These are phyloP conservation scores for Burhinus oedicnemus DNA, from an alignment of 2,113 vertebrate genomes.

Conservation along the genomic window DNA sequence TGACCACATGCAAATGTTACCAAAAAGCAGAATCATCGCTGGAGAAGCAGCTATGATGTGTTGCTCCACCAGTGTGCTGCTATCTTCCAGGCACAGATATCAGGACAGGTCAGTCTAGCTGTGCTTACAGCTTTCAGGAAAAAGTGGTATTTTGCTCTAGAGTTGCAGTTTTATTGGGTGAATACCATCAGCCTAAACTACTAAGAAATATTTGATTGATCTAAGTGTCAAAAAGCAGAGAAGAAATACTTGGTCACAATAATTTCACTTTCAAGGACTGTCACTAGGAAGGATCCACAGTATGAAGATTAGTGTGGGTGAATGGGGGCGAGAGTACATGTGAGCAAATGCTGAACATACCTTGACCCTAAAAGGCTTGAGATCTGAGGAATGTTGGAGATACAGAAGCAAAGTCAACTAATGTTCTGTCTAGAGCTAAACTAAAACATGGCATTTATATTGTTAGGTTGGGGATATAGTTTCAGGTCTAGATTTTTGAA, in stretches of 20 bases:
- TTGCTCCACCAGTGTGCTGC: neutral
- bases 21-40: neutral
- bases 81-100: neutral
- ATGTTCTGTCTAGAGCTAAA: neutral
- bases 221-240: neutral
- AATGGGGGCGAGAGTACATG: neutral
- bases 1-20: rapidly evolving
- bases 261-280: neutral
- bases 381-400: neutral
- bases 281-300: neutral
- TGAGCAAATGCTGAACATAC: neutral
- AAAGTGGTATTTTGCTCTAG: neutral
- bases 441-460: neutral
- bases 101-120: neutral
- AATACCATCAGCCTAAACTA: neutral
- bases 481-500: neutral
- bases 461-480: neutral
- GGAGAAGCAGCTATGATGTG: neutral
- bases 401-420: neutral
- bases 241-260: neutral
- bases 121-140: neutral
- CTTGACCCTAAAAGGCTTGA: neutral
- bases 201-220: neutral
- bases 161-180: neutral
- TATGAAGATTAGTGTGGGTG: neutral